Evolutionary conservation across 2,888 invertebrate species (phyloP).

Genomic region (Ceraclea dissimilis): DNA sequence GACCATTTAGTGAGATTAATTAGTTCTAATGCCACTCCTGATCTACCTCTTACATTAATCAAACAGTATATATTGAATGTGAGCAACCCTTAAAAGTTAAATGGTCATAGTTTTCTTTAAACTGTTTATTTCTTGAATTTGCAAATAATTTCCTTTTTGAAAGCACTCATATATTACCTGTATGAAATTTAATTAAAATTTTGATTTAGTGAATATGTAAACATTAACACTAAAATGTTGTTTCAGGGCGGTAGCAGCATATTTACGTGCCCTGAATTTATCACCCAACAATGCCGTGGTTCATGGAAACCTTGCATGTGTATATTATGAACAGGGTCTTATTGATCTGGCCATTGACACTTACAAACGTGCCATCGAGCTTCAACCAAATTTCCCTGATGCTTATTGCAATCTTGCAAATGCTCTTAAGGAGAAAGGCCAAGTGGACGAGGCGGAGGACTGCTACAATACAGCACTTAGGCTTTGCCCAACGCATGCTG

Average conservation of each 20-base stretch:
- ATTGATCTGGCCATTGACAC: slow-evolving; percentile 98
- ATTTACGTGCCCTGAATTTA: slow-evolving; percentile 88
- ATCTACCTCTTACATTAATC: too few species aligned
- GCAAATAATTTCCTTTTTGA: too few species aligned
- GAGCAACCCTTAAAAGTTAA: too few species aligned
- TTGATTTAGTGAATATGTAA: too few species aligned
- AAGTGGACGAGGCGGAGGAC: slow-evolving; percentile 90
- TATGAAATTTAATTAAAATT: too few species aligned
- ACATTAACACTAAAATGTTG: too few species aligned
- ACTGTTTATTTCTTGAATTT: too few species aligned
- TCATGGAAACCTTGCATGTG: slow-evolving; percentile 96
- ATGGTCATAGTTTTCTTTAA: too few species aligned
- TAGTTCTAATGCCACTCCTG: too few species aligned
- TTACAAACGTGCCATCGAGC: slow-evolving; percentile 91
- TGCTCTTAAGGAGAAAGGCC: slow-evolving; percentile 97
- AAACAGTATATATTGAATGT: too few species aligned
- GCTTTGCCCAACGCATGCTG: slow-evolving; percentile 93
- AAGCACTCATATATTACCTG: too few species aligned
- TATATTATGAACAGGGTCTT: slow-evolving; percentile 97
- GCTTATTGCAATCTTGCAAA: slow-evolving; percentile 99
- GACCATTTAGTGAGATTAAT: too few species aligned
- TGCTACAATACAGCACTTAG: slow-evolving; percentile 93
- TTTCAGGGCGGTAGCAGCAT: slow-evolving; percentile 93
- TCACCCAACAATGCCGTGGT: slow-evolving; percentile 96
- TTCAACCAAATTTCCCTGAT: slow-evolving; percentile 98